Evolutionary conservation across 1,140 invertebrate species (phyloP).

Genomic region (Ephestia elutella): DNA sequence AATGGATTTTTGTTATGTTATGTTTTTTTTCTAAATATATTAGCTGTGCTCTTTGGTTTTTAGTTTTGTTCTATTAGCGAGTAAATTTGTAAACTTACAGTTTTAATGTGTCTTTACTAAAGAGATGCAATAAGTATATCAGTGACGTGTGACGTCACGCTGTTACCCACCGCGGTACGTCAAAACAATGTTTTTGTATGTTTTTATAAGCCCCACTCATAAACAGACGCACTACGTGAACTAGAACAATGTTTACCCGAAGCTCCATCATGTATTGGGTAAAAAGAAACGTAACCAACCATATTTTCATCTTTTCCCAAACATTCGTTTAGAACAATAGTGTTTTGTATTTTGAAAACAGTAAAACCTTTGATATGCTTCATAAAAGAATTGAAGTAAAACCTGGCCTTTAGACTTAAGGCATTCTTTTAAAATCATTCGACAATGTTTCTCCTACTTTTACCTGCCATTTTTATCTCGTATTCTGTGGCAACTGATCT

Average conservation of each 20-base stretch:
- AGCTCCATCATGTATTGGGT: background rate
- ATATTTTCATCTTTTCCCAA: background rate
- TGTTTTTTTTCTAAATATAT: no score
- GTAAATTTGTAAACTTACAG: no score
- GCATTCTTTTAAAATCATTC: background rate
- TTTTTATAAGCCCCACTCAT: background rate
- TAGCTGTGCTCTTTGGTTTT: no score
- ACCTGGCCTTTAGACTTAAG: background rate
- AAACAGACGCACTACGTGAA: background rate
- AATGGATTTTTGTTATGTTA: no score
- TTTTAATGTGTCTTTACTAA: no score
- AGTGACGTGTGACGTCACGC: no score
- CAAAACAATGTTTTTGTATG: background rate
- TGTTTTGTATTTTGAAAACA: background rate
- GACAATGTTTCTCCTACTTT: background rate
- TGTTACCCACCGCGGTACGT: no score
- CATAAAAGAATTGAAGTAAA: background rate
- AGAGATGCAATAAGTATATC: no score
- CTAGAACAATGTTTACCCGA: background rate
- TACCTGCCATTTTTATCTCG: background rate
- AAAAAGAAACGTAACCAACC: background rate
- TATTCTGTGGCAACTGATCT: background rate
- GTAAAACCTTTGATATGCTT: background rate
- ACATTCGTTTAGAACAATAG: background rate
- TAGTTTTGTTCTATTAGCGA: no score